Conservation (phyloP, 2,888 invertebrate species). For the Drosophila recens region DNA sequence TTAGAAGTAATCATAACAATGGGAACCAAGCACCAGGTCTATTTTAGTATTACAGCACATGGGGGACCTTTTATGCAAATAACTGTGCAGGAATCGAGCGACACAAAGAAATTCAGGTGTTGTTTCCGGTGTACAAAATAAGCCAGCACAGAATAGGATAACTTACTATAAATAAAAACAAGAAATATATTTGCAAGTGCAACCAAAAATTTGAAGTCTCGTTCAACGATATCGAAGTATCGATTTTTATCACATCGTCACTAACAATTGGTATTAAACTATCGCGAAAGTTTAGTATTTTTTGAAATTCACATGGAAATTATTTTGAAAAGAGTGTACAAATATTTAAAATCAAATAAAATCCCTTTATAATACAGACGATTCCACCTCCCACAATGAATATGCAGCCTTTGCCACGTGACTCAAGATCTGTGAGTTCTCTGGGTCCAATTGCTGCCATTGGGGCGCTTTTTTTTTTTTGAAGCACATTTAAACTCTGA, state of each 20-base stretch:
- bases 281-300: neutral
- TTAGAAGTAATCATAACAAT: slow-evolving; percentile 44
- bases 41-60: slow-evolving; percentile 17
- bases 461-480: slow-evolving; percentile 41
- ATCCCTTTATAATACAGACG: neutral
- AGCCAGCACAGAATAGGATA: neutral
- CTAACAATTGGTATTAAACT: neutral
- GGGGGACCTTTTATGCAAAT: slow-evolving; percentile 23
- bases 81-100: slow-evolving; percentile 11
- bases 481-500: slow-evolving; percentile 75
- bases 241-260: neutral
- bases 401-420: slow-evolving; percentile 42
- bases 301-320: neutral
- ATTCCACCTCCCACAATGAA: slow-evolving; percentile 38
- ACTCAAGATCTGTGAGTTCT: slow-evolving; percentile 21
- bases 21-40: slow-evolving; percentile 8
- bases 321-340: neutral
- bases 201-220: neutral
- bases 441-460: slow-evolving; percentile 37
- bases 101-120: slow-evolving; percentile 46
- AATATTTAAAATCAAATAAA: slow-evolving; percentile 3
- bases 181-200: neutral
- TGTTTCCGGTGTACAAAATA: slow-evolving; percentile 25
- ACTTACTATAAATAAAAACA: neutral
- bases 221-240: neutral